phyloP scores from a whole-genome alignment of 2,113 vertebrate species.

The Mohoua ochrocephala region DNA sequence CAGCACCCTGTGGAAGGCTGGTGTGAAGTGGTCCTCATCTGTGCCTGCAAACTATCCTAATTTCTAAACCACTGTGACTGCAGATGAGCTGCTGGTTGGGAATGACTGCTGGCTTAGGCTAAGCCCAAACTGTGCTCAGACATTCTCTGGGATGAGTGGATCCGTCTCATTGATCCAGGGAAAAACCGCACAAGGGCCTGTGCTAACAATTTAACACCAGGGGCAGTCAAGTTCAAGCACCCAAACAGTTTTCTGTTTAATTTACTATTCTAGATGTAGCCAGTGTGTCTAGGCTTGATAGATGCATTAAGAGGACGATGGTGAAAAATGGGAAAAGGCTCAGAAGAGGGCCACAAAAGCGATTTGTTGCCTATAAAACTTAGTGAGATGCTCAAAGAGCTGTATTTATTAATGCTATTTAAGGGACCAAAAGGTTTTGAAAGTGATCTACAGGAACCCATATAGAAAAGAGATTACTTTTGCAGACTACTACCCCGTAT shows the following conservation, averaged over 20 bases:
- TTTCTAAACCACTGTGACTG: neutral
- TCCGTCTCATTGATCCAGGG: neutral
- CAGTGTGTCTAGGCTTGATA: neutral
- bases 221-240: neutral
- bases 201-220: neutral
- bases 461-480: neutral
- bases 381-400: neutral
- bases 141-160: neutral
- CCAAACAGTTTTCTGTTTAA: neutral
- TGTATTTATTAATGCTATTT: conserved; percentile 18
- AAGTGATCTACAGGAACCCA: neutral
- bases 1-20: neutral
- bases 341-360: neutral
- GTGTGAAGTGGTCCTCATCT: neutral
- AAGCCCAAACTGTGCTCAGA: neutral
- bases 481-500: neutral
- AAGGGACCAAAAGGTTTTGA: neutral
- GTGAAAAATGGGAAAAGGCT: neutral
- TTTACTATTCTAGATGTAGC: conserved; percentile 7
- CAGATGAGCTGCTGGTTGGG: neutral
- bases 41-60: neutral
- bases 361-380: neutral
- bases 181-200: neutral
- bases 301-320: neutral
- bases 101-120: neutral